Percentiles rank a stretch among this genome's conserved stretches.
Conservation (phyloP, 1,140 invertebrate species). For the Drosophila tristis region DNA sequence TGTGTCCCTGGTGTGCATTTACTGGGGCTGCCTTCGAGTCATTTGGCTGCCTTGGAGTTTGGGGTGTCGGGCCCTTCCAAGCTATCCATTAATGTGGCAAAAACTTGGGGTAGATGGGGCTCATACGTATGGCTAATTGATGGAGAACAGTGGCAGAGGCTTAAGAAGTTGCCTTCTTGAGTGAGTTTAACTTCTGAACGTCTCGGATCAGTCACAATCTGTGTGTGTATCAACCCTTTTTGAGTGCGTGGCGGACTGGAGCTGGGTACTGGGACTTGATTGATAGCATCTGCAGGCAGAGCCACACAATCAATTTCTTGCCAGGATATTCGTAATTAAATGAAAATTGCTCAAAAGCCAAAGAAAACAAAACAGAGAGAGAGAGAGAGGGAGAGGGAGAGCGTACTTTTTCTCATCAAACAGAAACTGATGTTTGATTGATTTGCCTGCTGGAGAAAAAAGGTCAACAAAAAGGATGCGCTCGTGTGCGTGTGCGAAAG, state of each 20-base stretch:
- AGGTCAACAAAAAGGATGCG: conserved; percentile 22
- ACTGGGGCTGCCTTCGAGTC: conserved; percentile 48
- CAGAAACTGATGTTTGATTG: conserved; percentile 68
- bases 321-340: conserved; percentile 58
- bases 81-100: neutral
- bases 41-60: conserved; percentile 33
- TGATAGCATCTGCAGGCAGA: conserved; percentile 38
- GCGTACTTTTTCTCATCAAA: conserved; percentile 29
- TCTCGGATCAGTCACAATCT: no score
- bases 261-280: conserved; percentile 29
- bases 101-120: conserved; percentile 6
- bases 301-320: conserved; percentile 57
- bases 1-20: conserved; percentile 73
- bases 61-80: neutral
- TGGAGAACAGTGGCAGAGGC: no score
- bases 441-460: conserved; percentile 26
- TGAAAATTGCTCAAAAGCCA: conserved; percentile 29
- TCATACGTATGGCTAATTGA: conserved; percentile 8
- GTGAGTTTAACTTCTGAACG: no score
- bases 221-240: no score
- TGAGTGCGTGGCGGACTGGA: no score
- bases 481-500: conserved; percentile 1
- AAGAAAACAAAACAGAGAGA: neutral
- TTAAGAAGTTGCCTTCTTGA: no score
- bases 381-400: conserved; percentile 1